These are phyloP conservation scores for Ennomos fuscantarius DNA, from an alignment of 2,888 invertebrate species.

Conservation along the genomic window DNA sequence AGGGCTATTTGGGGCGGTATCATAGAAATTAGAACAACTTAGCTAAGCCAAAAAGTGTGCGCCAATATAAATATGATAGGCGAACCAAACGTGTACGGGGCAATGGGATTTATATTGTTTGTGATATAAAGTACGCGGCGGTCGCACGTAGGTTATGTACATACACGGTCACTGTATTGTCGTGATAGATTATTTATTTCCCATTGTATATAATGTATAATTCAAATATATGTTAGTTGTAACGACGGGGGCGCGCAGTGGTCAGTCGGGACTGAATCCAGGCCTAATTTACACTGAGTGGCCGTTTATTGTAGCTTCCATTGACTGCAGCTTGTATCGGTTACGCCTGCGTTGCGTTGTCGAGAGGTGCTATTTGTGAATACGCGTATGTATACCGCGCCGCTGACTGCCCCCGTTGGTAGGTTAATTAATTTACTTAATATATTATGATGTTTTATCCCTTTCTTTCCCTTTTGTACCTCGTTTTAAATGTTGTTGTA, in stretches of 20 bases:
- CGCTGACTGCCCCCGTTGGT: conserved; percentile 57
- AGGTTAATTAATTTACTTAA: conserved; percentile 65
- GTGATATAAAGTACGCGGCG: conserved; percentile 61
- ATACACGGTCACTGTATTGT: conserved; percentile 73
- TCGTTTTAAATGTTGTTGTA: conserved; percentile 72
- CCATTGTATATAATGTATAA: conserved; percentile 83
- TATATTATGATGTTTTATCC: conserved; percentile 74
- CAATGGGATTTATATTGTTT: conserved; percentile 61
- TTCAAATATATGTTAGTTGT: conserved; percentile 44
- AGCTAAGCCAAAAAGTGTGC: conserved; percentile 79
- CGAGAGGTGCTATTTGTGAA: conserved; percentile 35
- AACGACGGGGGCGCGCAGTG: conserved; percentile 47
- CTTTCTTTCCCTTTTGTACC: conserved; percentile 70
- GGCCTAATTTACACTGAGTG: conserved; percentile 52
- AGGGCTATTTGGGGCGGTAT: conserved; percentile 27
- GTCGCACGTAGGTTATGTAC: conserved; percentile 62
- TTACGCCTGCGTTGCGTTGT: conserved; percentile 13
- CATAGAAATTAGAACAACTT: conserved; percentile 53
- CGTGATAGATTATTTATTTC: conserved; percentile 79
- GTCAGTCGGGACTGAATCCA: conserved; percentile 44
- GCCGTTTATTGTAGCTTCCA: conserved; percentile 39
- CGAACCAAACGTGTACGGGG: conserved; percentile 51
- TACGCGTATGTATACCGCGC: conserved; percentile 17
- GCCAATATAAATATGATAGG: conserved; percentile 62
- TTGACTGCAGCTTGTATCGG: conserved; percentile 25